phyloP scores from a whole-genome alignment of 2,113 vertebrate species.

The Antigone vipio region DNA sequence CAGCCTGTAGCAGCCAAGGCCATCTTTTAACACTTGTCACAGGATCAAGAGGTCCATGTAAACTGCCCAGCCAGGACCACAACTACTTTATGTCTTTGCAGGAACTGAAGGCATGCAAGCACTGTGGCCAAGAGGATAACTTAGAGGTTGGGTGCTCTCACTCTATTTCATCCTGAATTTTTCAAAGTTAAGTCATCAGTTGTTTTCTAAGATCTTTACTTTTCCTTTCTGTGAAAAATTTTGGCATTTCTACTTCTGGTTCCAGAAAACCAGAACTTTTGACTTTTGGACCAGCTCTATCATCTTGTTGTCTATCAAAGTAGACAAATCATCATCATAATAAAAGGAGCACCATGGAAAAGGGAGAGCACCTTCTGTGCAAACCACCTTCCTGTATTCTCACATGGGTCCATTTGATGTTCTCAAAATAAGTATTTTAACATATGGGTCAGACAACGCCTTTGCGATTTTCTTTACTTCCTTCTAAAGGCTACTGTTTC shows the following conservation, averaged over 20 bases:
- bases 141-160: not conserved
- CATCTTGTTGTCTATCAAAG: not conserved
- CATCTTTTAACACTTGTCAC: not conserved
- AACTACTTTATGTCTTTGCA: not conserved
- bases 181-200: not conserved
- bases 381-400: not conserved
- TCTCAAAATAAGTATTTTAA: not conserved
- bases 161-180: not conserved
- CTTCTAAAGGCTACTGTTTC: not conserved
- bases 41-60: not conserved
- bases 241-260: not conserved
- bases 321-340: not conserved
- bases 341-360: not conserved
- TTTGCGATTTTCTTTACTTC: not conserved
- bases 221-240: not conserved
- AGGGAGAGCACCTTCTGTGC: not conserved
- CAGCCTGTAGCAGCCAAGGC: not conserved
- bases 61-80: not conserved
- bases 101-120: not conserved
- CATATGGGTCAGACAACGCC: not conserved
- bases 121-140: not conserved
- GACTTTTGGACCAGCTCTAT: not conserved
- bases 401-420: accelerated
- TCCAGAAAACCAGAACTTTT: not conserved
- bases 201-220: not conserved